Evolutionary conservation across 1,140 invertebrate genomes (phyloP).

Genomic region (Probaryconus sp.): DNA sequence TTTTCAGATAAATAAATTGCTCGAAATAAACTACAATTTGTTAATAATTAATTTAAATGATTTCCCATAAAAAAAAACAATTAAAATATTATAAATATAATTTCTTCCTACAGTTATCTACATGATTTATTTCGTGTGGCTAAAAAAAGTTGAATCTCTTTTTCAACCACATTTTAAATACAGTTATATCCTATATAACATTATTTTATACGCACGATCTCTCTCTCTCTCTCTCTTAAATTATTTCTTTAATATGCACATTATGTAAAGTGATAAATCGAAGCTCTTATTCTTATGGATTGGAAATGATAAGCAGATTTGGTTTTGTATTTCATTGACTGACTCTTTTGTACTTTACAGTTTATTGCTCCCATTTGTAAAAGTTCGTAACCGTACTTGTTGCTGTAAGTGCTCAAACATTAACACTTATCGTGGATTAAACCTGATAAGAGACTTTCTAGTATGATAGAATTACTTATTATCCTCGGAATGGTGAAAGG

Average conservation of each 20-base stretch:
- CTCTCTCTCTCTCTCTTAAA: no score
- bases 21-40: no score
- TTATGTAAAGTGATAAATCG: constrained; percentile 44
- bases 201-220: no score
- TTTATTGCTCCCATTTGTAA: constrained; percentile 38
- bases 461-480: constrained; percentile 34
- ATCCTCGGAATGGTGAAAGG: constrained; percentile 41
- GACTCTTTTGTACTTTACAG: not conserved
- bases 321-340: constrained; percentile 37
- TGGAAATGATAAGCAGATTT: constrained; percentile 8
- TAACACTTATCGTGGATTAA: constrained; percentile 42
- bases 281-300: constrained; percentile 12
- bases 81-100: no score
- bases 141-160: no score
- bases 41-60: no score
- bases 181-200: no score
- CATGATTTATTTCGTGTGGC: no score
- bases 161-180: no score
- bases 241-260: constrained; percentile 20
- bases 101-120: no score
- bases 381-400: constrained; percentile 31
- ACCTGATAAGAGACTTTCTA: constrained; percentile 50
- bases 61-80: no score
- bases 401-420: constrained; percentile 40
- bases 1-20: no score